These are phyloP conservation scores for Drosophila sucinea DNA, from an alignment of 1,140 invertebrate genomes.

Conservation along the genomic window DNA sequence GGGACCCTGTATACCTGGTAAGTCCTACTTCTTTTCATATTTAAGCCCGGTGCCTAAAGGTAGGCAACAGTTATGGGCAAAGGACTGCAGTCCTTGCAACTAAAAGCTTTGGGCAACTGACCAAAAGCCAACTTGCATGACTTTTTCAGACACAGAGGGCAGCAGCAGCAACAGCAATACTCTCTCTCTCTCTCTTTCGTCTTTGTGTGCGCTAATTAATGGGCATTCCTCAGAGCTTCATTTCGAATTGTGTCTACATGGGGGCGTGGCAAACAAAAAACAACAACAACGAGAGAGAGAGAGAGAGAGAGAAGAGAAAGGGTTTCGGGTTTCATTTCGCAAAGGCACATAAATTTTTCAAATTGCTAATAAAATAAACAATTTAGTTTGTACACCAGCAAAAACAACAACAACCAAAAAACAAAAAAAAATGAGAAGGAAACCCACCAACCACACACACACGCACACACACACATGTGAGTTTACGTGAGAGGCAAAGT, in stretches of 20 bases:
- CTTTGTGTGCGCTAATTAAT: slow-evolving; percentile 64
- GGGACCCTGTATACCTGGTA: slow-evolving; percentile 85
- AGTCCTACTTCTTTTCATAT: slow-evolving; percentile 39
- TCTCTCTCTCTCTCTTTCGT: neutral
- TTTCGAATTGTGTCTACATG: slow-evolving; percentile 43
- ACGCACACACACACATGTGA: slow-evolving; percentile 7
- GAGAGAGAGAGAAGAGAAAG: slow-evolving; percentile 12
- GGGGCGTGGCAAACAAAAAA: slow-evolving; percentile 14
- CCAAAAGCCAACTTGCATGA: neutral
- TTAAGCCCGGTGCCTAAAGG: slow-evolving; percentile 56
- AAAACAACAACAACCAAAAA: slow-evolving; percentile 6
- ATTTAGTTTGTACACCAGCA: slow-evolving; percentile 68
- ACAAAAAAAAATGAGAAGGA: slow-evolving; percentile 23
- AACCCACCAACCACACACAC: neutral
- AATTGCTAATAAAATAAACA: slow-evolving; percentile 83
- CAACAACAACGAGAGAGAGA: neutral
- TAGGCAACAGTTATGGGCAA: slow-evolving; percentile 48
- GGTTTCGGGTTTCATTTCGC: slow-evolving; percentile 45
- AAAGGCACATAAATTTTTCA: slow-evolving; percentile 71
- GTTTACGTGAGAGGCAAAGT: slow-evolving; percentile 26
- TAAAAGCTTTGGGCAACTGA: slow-evolving; percentile 15
- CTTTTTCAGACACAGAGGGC: slow-evolving; percentile 57
- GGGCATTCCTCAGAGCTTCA: slow-evolving; percentile 70
- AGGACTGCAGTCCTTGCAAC: slow-evolving; percentile 26
- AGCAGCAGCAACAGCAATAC: neutral